A percentile compares a stretch with the other conserved stretches of the same genome.
Conservation (phyloP, 2,113 vertebrate genomes). For the Neoarius graeffei region DNA sequence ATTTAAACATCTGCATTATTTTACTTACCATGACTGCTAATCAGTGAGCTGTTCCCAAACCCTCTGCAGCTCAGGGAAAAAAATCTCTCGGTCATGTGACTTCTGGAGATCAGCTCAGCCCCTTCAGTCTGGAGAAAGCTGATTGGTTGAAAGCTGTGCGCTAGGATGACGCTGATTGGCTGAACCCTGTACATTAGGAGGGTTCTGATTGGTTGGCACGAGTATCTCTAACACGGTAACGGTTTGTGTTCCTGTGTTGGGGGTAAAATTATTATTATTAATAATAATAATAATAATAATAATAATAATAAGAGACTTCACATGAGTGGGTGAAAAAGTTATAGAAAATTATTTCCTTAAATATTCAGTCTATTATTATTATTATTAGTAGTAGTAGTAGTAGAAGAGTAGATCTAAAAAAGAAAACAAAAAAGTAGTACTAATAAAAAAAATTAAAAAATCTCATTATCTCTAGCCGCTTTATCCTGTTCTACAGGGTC, state of each 20-base stretch:
- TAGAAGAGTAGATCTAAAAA: too few relatives aligned
- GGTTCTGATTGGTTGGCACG: not conserved
- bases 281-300: too few relatives aligned
- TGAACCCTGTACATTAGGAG: not conserved
- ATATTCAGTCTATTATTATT: too few relatives aligned
- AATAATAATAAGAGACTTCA: too few relatives aligned
- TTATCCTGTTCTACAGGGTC: too few relatives aligned
- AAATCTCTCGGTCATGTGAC: conserved; percentile 71
- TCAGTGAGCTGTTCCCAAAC: conserved; percentile 45
- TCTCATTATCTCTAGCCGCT: too few relatives aligned
- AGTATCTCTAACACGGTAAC: not conserved
- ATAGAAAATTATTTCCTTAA: too few relatives aligned
- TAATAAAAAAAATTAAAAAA: too few relatives aligned
- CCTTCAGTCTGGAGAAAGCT: not conserved
- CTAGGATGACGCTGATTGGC: not conserved
- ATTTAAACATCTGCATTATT: not conserved
- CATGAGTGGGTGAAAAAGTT: too few relatives aligned
- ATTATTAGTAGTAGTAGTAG: too few relatives aligned
- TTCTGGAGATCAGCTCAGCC: conserved; percentile 2
- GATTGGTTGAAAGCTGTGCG: not conserved
- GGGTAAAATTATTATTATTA: not conserved
- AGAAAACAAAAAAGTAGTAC: too few relatives aligned
- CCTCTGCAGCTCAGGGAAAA: conserved; percentile 49
- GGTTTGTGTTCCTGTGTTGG: not conserved
- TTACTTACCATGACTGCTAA: conserved; percentile 71